Percentiles rank a stretch among this genome's conserved stretches.
phyloP scores from a whole-genome alignment of 1,140 invertebrate species.

The Trichonephila clavata region DNA sequence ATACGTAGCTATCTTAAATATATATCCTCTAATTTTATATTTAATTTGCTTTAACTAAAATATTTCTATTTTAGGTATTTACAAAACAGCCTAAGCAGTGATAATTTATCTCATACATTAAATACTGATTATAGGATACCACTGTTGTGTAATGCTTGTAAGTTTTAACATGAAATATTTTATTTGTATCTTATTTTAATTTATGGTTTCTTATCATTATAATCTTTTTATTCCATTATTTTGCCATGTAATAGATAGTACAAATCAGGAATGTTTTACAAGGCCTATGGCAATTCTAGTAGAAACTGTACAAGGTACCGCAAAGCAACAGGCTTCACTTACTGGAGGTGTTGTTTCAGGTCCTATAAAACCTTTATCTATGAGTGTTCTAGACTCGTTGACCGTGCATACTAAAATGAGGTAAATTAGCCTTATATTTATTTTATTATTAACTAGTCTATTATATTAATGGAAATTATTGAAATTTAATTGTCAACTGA shows the following conservation, averaged over 20 bases:
- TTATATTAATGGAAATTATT: too few species aligned
- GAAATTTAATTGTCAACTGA: too few species aligned
- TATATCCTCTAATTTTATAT: too few species aligned
- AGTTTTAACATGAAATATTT: slow-evolving; percentile 76
- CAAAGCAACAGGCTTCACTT: slow-evolving; percentile 80
- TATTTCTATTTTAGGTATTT: slow-evolving; percentile 85
- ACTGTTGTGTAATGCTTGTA: slow-evolving; percentile 95
- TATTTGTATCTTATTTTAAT: background rate
- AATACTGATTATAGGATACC: slow-evolving; percentile 93
- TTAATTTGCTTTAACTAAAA: background rate
- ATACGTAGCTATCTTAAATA: too few species aligned
- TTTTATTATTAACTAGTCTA: too few species aligned
- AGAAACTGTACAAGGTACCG: slow-evolving; percentile 91
- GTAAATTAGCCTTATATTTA: slow-evolving; percentile 74
- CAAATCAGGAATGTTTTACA: slow-evolving; percentile 82
- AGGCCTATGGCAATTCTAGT: slow-evolving; percentile 93
- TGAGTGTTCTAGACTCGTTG: slow-evolving; percentile 95
- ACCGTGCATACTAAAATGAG: slow-evolving; percentile 98
- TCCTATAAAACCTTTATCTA: slow-evolving; percentile 92
- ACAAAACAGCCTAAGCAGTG: slow-evolving; percentile 84
- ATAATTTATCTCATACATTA: slow-evolving; percentile 78
- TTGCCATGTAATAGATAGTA: slow-evolving; percentile 80
- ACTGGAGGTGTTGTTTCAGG: slow-evolving; percentile 83
- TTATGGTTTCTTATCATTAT: background rate
- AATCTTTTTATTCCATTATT: background rate